A percentile compares a stretch with the other conserved stretches of the same genome.
Conservation (phyloP, 2,888 invertebrate genomes). For the Gonocerus acuteangulatus region DNA sequence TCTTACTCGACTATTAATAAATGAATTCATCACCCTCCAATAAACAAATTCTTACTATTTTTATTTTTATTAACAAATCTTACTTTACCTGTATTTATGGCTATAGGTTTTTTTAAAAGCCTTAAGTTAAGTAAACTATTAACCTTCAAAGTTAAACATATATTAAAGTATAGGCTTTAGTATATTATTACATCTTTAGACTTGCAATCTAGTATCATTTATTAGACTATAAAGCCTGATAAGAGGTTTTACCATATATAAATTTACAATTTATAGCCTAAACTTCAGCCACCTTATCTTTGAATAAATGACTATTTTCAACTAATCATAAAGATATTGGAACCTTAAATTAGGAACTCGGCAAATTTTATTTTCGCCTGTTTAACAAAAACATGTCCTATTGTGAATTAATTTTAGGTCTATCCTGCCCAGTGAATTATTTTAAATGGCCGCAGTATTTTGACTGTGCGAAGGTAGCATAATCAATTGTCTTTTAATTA, state of each 20-base stretch:
- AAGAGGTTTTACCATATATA: slow-evolving; percentile 50
- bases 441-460: slow-evolving; percentile 71
- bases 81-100: slow-evolving; percentile 40
- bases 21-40: not conserved
- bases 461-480: slow-evolving; percentile 76
- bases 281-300: slow-evolving; percentile 50
- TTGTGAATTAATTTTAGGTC: slow-evolving; percentile 55
- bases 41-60: not conserved
- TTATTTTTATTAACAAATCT: slow-evolving; percentile 42
- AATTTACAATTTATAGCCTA: slow-evolving; percentile 60
- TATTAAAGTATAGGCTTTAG: not conserved
- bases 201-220: slow-evolving; percentile 39
- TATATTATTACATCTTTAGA: slow-evolving; percentile 1
- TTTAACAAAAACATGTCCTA: slow-evolving; percentile 73
- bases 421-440: slow-evolving; percentile 61
- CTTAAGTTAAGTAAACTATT: slow-evolving; percentile 24
- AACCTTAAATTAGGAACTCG: slow-evolving; percentile 50
- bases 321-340: slow-evolving; percentile 14
- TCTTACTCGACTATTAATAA: not conserved
- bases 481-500: slow-evolving; percentile 74
- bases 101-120: slow-evolving; percentile 10
- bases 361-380: slow-evolving; percentile 56
- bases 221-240: slow-evolving; percentile 41
- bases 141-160: slow-evolving; percentile 23
- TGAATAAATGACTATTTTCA: slow-evolving; percentile 54